These are phyloP conservation scores for Theretra japonica DNA, from an alignment of 2,888 invertebrate species.

Conservation along the genomic window DNA sequence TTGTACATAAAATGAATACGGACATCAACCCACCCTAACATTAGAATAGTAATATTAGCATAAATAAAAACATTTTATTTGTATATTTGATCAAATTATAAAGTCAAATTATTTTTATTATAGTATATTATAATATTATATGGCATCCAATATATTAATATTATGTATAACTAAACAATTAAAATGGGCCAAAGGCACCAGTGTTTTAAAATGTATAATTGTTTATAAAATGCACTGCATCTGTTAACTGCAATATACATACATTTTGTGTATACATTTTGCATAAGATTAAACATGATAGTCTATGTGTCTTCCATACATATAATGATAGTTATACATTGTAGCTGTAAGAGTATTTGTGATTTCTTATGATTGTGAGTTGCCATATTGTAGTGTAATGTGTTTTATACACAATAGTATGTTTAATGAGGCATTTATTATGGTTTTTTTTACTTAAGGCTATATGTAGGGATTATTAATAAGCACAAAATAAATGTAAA, in stretches of 20 bases:
- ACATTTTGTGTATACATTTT: not conserved
- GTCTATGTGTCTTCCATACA: slow-evolving; percentile 20
- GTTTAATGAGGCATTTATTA: slow-evolving; percentile 28
- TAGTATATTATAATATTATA: slow-evolving; percentile 36
- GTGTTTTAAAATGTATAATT: not conserved
- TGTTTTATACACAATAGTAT: not conserved
- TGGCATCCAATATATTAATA: slow-evolving; percentile 35
- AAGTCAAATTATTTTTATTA: slow-evolving; percentile 28
- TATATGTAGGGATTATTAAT: slow-evolving; percentile 32
- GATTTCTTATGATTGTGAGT: slow-evolving; percentile 18
- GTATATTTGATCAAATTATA: slow-evolving; percentile 36
- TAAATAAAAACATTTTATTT: slow-evolving; percentile 31
- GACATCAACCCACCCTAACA: slow-evolving; percentile 80
- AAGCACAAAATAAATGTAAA: slow-evolving; percentile 34
- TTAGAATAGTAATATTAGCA: slow-evolving; percentile 57
- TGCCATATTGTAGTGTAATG: slow-evolving; percentile 31
- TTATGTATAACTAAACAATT: not conserved
- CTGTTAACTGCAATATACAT: not conserved
- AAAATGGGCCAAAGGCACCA: slow-evolving; percentile 8
- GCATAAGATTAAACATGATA: not conserved
- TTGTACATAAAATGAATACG: slow-evolving; percentile 70
- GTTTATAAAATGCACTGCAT: not conserved
- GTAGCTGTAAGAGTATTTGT: slow-evolving; percentile 20
- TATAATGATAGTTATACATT: not conserved
- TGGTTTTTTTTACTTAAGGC: not conserved